Percentiles rank a stretch among this genome's conserved stretches.
Evolutionary conservation across 2,113 vertebrate species (phyloP).

Genomic region (Herpetotheres cachinnans): DNA sequence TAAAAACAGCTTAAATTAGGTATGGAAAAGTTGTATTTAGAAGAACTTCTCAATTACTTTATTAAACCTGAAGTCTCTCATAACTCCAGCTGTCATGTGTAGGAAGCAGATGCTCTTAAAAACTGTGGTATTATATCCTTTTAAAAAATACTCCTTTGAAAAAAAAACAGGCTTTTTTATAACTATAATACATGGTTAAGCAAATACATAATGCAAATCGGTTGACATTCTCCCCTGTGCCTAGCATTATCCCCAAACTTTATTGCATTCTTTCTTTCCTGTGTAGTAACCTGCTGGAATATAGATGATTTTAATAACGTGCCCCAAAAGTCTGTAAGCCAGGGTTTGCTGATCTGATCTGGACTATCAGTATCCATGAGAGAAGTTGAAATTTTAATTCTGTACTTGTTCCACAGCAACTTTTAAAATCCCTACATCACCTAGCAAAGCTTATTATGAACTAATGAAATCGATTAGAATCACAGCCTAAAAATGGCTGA

Average conservation of each 20-base stretch:
- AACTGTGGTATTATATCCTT: background rate
- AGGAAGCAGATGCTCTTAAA: background rate
- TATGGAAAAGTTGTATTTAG: background rate
- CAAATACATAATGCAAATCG: background rate
- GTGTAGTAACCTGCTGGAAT: background rate
- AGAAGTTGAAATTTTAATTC: background rate
- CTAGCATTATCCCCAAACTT: background rate
- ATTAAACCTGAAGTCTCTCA: background rate
- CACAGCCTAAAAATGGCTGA: background rate
- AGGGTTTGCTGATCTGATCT: background rate
- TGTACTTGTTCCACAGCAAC: background rate
- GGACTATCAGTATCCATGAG: background rate
- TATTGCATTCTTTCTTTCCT: background rate
- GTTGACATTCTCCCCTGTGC: background rate
- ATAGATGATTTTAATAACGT: background rate
- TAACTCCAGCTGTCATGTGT: background rate
- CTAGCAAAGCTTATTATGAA: background rate
- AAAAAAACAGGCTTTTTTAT: background rate
- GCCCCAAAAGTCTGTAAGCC: background rate
- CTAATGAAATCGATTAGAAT: background rate
- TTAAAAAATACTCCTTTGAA: background rate
- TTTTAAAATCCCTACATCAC: background rate
- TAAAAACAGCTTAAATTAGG: background rate
- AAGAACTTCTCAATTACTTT: background rate
- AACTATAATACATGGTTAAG: background rate